Evolutionary conservation across 2,888 invertebrate genomes (phyloP).

Genomic region (Rhingia rostrata): DNA sequence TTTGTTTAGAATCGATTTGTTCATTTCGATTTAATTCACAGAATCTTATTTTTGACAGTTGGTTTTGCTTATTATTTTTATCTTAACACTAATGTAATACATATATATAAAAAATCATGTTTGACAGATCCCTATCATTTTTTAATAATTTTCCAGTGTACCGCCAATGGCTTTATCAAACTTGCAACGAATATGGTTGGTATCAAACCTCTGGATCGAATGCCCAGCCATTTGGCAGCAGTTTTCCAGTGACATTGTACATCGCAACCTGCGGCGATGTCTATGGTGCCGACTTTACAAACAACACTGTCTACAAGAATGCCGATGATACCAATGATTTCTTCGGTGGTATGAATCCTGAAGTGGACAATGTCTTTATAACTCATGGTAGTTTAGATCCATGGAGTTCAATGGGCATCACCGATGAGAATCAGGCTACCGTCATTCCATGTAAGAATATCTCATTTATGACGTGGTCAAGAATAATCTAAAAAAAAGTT

Average conservation of each 20-base stretch:
- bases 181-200: constrained; percentile 93
- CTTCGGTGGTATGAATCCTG: constrained; percentile 83
- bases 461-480: background rate
- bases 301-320: constrained; percentile 75
- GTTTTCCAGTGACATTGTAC: constrained; percentile 79
- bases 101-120: too few species aligned
- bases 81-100: too few species aligned
- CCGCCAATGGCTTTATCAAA: constrained; percentile 92
- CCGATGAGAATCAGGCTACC: constrained; percentile 78
- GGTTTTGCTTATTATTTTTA: too few species aligned
- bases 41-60: too few species aligned
- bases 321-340: constrained; percentile 82
- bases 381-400: constrained; percentile 85
- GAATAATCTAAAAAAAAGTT: background rate
- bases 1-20: too few species aligned
- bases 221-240: constrained; percentile 84
- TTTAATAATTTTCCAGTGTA: constrained; percentile 82
- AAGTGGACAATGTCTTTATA: constrained; percentile 84
- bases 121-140: too few species aligned
- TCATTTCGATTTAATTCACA: too few species aligned
- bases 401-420: constrained; percentile 84
- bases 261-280: constrained; percentile 78
- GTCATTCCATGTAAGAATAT: constrained; percentile 77
- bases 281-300: constrained; percentile 77
- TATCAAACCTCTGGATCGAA: constrained; percentile 88